Conservation (phyloP, 2,888 invertebrate species). For the Tenthredo distinguenda region DNA sequence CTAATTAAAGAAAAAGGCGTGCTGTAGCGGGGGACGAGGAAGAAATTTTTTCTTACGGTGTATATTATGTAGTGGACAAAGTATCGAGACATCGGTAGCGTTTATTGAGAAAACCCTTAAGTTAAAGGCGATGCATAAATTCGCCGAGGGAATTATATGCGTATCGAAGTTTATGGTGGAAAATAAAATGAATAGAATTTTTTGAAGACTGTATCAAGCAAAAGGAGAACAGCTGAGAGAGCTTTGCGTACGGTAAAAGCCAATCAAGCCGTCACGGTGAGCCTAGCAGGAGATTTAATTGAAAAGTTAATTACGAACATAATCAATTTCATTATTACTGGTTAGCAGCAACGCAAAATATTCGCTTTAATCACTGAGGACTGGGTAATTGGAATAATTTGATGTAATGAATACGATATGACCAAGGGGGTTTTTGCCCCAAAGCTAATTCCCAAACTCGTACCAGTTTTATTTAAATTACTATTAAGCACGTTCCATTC, state of each 20-base stretch:
- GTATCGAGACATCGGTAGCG: neutral
- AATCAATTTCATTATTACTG: constrained; percentile 51
- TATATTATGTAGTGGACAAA: neutral
- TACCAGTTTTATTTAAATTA: neutral
- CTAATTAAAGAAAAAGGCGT: neutral
- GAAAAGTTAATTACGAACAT: constrained; percentile 53
- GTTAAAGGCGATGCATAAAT: neutral
- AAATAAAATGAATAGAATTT: constrained; percentile 18
- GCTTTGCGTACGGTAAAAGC: constrained; percentile 29
- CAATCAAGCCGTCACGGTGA: constrained; percentile 44
- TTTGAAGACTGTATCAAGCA: neutral
- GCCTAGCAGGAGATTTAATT: constrained; percentile 50
- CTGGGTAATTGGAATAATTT: constrained; percentile 42
- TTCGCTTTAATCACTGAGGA: constrained; percentile 47
- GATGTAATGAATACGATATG: constrained; percentile 26
- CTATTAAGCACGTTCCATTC: neutral
- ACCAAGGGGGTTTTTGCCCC: neutral
- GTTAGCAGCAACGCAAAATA: constrained; percentile 32
- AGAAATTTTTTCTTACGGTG: neutral
- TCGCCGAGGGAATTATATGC: neutral
- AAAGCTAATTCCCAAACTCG: neutral
- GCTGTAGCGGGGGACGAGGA: neutral
- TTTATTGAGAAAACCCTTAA: neutral
- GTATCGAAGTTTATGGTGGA: neutral
- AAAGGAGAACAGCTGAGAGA: neutral